Base-by-base conservation (phyloP, 2,797 vertebrate species). In the Poeciliopsis turneri region DNA sequence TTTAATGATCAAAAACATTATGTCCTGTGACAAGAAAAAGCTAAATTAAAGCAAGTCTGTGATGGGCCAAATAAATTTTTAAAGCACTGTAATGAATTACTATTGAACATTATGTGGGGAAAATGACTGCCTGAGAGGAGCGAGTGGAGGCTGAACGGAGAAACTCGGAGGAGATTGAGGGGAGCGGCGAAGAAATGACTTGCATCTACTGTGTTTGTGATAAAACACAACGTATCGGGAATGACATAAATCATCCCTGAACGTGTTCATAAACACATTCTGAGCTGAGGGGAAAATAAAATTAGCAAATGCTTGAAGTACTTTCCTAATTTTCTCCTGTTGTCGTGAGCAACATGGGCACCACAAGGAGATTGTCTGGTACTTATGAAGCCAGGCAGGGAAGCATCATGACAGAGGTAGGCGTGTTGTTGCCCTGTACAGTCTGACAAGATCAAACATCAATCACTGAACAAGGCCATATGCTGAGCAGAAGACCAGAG, bases 101-200 rank as follows among this genome's bases (percentile, higher is more conserved):
- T 89, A 57, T 87, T 84, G 81, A 57, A 68, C 72, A 84, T 74
- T 80, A 46, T 81, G 88, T 80, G 78, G 88, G 78, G 86, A 88
- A 90, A 93, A 94, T 93, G 90, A 87, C 89, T 94, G 88, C 79
- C 79, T 69, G 75, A 84, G 82, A 90, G 5, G 76, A 88, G 79
- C 82, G 84, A 76, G 80, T 47, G 77, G 78, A 72, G 76, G 76
- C 74, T 49, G 83, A 86, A 74, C 82, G 82, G 64, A 77, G 59
- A 87, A 88, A 73, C 74, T 87, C 79, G 72, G 81, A 80, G 88
- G 79, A 88, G 86, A 88, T 55, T 69, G 89, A 49, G 18, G 47
- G 20, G 89, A 80, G 88, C 57, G 87, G 86, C 87, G 91, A 92
- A 88, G 78, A 78, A 92, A 93, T 92, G 89, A 85, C 78, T 88